These are phyloP conservation scores for Helleia helle DNA, from an alignment of 2,888 invertebrate species.

Conservation along the genomic window DNA sequence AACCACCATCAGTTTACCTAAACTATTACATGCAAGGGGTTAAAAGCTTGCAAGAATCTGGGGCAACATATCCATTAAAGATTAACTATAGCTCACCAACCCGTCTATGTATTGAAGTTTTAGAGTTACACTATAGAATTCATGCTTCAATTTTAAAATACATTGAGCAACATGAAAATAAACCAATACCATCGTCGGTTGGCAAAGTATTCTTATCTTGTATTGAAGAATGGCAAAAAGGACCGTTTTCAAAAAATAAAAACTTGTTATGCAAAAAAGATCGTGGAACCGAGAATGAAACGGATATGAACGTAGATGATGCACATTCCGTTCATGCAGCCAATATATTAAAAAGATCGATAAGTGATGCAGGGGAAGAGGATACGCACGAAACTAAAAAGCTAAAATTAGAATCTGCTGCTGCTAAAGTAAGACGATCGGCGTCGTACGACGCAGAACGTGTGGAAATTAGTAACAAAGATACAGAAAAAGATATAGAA, in stretches of 20 bases:
- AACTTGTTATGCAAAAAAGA: conserved; percentile 34
- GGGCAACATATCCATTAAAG: conserved; percentile 88
- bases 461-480: conserved; percentile 27
- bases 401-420: conserved; percentile 52
- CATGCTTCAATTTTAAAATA: conserved; percentile 93
- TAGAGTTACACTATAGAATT: conserved; percentile 89
- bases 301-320: conserved; percentile 32
- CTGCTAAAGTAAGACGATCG: conserved; percentile 59
- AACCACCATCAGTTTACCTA: conserved; percentile 81
- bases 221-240: conserved; percentile 63
- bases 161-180: conserved; percentile 83
- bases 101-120: conserved; percentile 88
- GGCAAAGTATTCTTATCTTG: conserved; percentile 76
- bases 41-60: conserved; percentile 83
- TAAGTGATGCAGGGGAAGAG: conserved; percentile 62
- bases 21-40: conserved; percentile 87
- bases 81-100: conserved; percentile 90
- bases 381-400: conserved; percentile 53
- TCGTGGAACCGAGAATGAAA: conserved; percentile 30
- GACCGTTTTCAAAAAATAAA: conserved; percentile 50
- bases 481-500: conserved; percentile 2
- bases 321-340: conserved; percentile 49
- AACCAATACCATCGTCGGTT: conserved; percentile 73
- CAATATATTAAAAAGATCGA: conserved; percentile 61
- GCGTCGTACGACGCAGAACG: conserved; percentile 62